These are phyloP conservation scores for Amphipoea lucens DNA, from an alignment of 2,888 invertebrate genomes.

Conservation along the genomic window DNA sequence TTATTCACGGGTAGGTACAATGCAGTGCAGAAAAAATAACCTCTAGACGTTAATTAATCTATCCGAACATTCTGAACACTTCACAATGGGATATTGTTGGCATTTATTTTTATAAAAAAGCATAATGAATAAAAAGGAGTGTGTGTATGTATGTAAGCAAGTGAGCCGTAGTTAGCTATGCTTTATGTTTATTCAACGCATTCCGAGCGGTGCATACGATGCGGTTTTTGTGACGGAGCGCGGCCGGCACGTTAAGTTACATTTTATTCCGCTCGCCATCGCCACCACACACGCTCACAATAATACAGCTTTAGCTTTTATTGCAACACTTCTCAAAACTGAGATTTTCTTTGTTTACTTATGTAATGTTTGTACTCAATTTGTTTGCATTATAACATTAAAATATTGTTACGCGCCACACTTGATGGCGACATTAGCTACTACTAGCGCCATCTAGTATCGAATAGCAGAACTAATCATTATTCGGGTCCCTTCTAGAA, in stretches of 20 bases:
- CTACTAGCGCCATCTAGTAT: too few relatives aligned
- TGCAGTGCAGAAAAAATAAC: slow-evolving; percentile 56
- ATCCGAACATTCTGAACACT: slow-evolving; percentile 65
- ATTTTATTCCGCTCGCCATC: slow-evolving; percentile 56
- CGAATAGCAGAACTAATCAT: too few relatives aligned
- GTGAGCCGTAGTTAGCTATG: slow-evolving; percentile 60
- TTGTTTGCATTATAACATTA: slow-evolving; percentile 38
- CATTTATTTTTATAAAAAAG: slow-evolving; percentile 69
- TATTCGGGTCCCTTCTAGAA: too few relatives aligned
- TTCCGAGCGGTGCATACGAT: slow-evolving; percentile 66
- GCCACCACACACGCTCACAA: slow-evolving; percentile 57
- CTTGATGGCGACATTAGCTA: too few relatives aligned
- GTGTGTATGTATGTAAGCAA: slow-evolving; percentile 54
- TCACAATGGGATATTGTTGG: slow-evolving; percentile 74
- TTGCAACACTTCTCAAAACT: slow-evolving; percentile 49
- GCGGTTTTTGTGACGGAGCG: slow-evolving; percentile 64
- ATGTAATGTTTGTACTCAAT: slow-evolving; percentile 44
- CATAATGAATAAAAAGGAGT: slow-evolving; percentile 68
- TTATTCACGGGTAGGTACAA: slow-evolving; percentile 54
- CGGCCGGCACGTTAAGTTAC: slow-evolving; percentile 54
- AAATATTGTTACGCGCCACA: too few relatives aligned
- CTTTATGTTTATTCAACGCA: slow-evolving; percentile 71
- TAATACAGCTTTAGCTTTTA: slow-evolving; percentile 58
- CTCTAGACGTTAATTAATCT: slow-evolving; percentile 68
- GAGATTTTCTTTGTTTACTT: slow-evolving; percentile 48